Evolutionary conservation across 2,888 invertebrate genomes (phyloP), one percentile per base, ranked within the genome.

Genomic region (Pseudeuparius sepicola): DNA sequence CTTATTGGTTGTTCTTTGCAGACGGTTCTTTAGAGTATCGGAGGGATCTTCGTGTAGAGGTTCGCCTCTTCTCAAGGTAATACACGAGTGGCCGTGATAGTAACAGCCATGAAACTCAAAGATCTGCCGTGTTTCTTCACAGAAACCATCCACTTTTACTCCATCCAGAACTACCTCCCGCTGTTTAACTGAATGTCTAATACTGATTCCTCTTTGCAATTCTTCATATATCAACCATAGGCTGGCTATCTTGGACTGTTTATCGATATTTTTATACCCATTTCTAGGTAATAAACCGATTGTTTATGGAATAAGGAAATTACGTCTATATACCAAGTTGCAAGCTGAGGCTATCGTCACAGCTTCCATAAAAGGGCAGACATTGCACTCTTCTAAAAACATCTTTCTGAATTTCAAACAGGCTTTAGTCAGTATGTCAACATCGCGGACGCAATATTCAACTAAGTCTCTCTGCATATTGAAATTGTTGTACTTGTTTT

Each of bases 401-500:
- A n/a, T n/a, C n/a, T n/a, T n/a, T n/a, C n/a, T n/a, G n/a, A n/a
- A n/a, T n/a, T n/a, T n/a, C n/a, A n/a, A n/a, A n/a, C n/a, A n/a
- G n/a, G n/a, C n/a, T n/a, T n/a, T n/a, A n/a, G n/a, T n/a, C n/a
- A n/a, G n/a, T n/a, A n/a, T n/a, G n/a, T n/a, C n/a, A n/a, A n/a
- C n/a, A n/a, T n/a, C n/a, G n/a, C n/a, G n/a, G n/a, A n/a, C n/a
- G n/a, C n/a, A n/a, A n/a, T n/a, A n/a, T n/a, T n/a, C n/a, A n/a
- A n/a, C n/a, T 3, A 55, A 23, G 28, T 53, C 52, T 12, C 43
- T 37, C 30, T 43, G n/a, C 34, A 54, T 44, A 37, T 52, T 34
- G 38, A 53, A 53, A 1, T 27, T 23, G 23, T 40, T 16, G 7
- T 23, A 14, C n/a, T n/a, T n/a, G 12, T 36, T 27, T 14, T 37